Evolutionary conservation across 2,888 invertebrate species (phyloP).

Genomic region (Kuschelorhynchus macadamiae): DNA sequence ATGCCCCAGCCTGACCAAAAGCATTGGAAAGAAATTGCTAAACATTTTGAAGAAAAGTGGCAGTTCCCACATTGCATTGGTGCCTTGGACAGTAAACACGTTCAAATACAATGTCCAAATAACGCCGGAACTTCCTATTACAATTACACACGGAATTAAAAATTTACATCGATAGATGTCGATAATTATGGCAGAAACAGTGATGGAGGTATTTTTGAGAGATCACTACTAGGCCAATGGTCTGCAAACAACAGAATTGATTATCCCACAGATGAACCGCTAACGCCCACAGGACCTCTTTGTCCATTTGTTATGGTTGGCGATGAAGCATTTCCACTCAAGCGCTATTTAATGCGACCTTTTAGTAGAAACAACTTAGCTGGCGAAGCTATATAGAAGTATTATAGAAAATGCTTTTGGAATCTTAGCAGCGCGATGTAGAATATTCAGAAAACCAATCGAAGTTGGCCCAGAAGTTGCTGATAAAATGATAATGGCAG

Average conservation of each 20-base stretch:
- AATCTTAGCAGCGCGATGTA: background rate
- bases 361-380: no score
- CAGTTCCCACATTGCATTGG: no score
- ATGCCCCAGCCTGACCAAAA: background rate
- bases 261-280: no score
- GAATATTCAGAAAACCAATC: constrained; percentile 1
- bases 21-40: background rate
- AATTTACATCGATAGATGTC: constrained; percentile 54
- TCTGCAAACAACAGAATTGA: no score
- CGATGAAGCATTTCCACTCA: no score
- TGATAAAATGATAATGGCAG: constrained; percentile 1
- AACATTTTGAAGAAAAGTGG: no score
- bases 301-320: no score
- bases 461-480: background rate
- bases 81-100: constrained; percentile 42
- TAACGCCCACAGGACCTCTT: no score
- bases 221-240: constrained; percentile 25
- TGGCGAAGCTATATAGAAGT: no score
- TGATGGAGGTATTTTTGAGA: constrained; percentile 55
- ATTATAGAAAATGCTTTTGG: constrained; percentile 10
- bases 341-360: no score
- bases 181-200: constrained; percentile 58
- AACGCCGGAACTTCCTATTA: constrained; percentile 43
- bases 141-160: constrained; percentile 52
- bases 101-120: constrained; percentile 29